phyloP scores from a whole-genome alignment of 2,113 vertebrate species.

The Amblyopsis rosae region DNA sequence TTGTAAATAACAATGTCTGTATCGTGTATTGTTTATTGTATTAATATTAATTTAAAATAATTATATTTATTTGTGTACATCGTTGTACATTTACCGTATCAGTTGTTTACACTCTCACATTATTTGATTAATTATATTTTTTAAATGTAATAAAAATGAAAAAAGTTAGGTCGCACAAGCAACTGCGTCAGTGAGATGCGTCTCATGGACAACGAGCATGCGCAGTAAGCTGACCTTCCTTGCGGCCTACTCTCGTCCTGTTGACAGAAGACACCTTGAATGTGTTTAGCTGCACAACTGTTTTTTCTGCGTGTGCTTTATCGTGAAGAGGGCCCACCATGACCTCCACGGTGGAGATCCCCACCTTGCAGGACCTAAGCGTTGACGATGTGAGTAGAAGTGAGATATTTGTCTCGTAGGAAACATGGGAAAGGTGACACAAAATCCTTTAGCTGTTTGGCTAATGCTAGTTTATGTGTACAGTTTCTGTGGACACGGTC shows the following conservation, averaged over 20 bases:
- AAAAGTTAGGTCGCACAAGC: background rate
- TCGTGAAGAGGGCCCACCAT: conserved; percentile 63
- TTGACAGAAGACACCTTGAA: conserved; percentile 61
- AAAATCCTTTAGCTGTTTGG: conserved; percentile 31
- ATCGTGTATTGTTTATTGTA: too few species aligned
- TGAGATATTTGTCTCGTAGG: background rate
- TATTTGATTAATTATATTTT: too few species aligned
- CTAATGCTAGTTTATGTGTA: conserved; percentile 26
- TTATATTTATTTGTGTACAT: too few species aligned
- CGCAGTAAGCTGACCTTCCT: conserved; percentile 74
- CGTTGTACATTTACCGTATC: too few species aligned
- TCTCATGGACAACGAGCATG: conserved; percentile 27
- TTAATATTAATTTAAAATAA: too few species aligned
- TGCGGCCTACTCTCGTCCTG: conserved; percentile 49
- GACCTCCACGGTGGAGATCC: conserved; percentile 79
- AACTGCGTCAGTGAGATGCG: conserved; percentile 53
- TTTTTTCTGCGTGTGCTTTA: conserved; percentile 17
- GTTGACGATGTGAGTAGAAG: conserved; percentile 85
- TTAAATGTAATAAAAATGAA: background rate
- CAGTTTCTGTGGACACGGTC: too few species aligned
- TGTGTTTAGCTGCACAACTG: conserved; percentile 21
- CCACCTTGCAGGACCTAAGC: conserved; percentile 83
- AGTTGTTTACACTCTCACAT: too few species aligned
- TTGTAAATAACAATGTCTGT: too few species aligned
- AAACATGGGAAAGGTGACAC: conserved; percentile 1